Percentiles rank a stretch among this genome's conserved stretches.
These are phyloP conservation scores for Halictus ligatus DNA, from an alignment of 2,888 invertebrate genomes.

Conservation along the genomic window DNA sequence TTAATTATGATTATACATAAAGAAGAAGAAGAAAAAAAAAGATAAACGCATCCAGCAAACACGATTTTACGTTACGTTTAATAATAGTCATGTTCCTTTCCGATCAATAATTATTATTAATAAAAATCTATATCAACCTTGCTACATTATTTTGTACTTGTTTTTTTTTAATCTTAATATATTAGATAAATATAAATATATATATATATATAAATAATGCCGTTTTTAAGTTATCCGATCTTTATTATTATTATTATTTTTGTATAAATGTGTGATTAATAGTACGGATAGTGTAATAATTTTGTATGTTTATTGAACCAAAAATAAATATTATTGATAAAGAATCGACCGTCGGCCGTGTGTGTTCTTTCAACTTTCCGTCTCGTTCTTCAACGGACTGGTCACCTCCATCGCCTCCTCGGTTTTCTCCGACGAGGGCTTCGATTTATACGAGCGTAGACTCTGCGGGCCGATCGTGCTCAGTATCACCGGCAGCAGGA, in stretches of 20 bases:
- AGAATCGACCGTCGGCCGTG: constrained; percentile 63
- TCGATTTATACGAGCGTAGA: constrained; percentile 49
- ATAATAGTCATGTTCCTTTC: constrained; percentile 81
- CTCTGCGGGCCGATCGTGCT: constrained; percentile 89
- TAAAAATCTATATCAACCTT: constrained; percentile 77
- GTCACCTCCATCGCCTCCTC: constrained; percentile 21
- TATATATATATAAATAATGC: constrained; percentile 73
- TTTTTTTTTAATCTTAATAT: constrained; percentile 77
- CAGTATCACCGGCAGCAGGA: constrained; percentile 90
- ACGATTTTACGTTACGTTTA: constrained; percentile 77
- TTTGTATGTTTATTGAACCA: constrained; percentile 84
- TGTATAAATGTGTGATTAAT: constrained; percentile 84
- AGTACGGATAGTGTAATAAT: constrained; percentile 84
- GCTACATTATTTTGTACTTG: constrained; percentile 82
- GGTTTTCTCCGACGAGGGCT: neutral
- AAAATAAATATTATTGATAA: constrained; percentile 85
- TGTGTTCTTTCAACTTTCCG: constrained; percentile 39
- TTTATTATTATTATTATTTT: constrained; percentile 80
- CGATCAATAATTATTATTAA: constrained; percentile 74
- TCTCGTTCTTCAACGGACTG: constrained; percentile 50
- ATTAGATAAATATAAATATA: constrained; percentile 70
- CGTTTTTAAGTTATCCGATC: constrained; percentile 80
- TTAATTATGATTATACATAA: constrained; percentile 80
- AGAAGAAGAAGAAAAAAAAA: constrained; percentile 55
- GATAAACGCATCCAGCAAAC: constrained; percentile 75